phyloP scores from a whole-genome alignment of 2,888 invertebrate genomes.

The Stenolophus ochropezus region DNA sequence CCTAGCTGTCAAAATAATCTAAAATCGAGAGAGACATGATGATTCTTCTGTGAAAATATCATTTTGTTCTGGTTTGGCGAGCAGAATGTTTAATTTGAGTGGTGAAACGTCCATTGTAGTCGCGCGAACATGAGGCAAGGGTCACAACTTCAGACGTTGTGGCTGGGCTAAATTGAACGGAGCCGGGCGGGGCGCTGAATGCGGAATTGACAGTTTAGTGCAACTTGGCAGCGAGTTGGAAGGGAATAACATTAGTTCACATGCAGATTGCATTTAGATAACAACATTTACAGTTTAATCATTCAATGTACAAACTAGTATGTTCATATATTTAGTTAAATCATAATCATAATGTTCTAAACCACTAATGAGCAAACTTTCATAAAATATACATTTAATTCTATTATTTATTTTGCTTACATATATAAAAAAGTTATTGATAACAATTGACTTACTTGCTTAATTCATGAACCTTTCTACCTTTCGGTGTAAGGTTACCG shows the following conservation, averaged over 20 bases:
- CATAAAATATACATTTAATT: too few species aligned
- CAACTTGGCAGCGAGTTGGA: not conserved
- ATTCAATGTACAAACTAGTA: too few species aligned
- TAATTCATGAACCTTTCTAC: too few species aligned
- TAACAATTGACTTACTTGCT: too few species aligned
- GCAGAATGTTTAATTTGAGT: slow-evolving; percentile 41
- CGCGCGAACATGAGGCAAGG: slow-evolving; percentile 2
- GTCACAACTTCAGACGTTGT: slow-evolving; percentile 11
- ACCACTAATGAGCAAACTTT: too few species aligned
- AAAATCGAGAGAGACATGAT: slow-evolving; percentile 19
- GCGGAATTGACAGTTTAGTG: not conserved
- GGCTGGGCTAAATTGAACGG: slow-evolving; percentile 1
- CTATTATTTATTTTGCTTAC: too few species aligned
- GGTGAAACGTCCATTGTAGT: slow-evolving; percentile 4
- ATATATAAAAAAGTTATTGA: too few species aligned
- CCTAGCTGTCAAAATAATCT: slow-evolving; percentile 31
- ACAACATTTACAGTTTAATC: too few species aligned
- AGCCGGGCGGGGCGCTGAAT: not conserved
- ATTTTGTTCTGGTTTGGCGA: slow-evolving; percentile 14
- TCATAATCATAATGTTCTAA: too few species aligned
- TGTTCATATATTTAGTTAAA: too few species aligned
- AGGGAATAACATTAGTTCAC: not conserved
- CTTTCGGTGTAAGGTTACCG: too few species aligned
- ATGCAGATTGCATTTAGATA: not conserved
- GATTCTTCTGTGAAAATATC: slow-evolving; percentile 18